Conservation (phyloP, 2,113 vertebrate species). For the Oceanites oceanicus region DNA sequence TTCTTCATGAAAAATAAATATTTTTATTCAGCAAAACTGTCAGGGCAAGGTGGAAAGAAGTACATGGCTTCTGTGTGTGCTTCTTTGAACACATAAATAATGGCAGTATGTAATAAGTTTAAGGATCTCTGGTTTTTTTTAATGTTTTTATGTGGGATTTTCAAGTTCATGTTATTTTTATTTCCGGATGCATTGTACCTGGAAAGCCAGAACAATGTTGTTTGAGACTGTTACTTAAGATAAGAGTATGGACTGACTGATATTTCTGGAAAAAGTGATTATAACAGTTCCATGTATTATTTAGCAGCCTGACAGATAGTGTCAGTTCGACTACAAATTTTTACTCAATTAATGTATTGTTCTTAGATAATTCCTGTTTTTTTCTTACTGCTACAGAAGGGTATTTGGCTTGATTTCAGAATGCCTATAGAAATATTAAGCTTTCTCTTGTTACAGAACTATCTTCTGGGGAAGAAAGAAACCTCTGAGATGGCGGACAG, state of each 20-base stretch:
- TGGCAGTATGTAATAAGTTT: background rate
- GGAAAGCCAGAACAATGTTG: background rate
- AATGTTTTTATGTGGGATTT: background rate
- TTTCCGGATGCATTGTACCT: background rate
- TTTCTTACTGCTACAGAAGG: background rate
- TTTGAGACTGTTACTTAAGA: background rate
- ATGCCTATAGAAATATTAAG: background rate
- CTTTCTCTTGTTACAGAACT: conserved; percentile 82
- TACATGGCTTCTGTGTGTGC: background rate
- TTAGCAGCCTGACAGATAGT: background rate
- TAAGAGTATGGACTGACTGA: background rate
- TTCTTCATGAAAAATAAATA: background rate
- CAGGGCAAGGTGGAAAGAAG: background rate
- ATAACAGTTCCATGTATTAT: background rate
- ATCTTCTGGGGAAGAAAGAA: conserved; percentile 94
- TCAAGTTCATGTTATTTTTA: background rate
- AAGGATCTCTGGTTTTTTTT: background rate
- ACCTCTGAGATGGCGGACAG: conserved; percentile 96
- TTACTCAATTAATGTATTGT: background rate
- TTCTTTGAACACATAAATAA: background rate
- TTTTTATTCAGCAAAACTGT: background rate
- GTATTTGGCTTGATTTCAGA: background rate
- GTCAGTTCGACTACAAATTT: background rate
- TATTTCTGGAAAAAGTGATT: background rate
- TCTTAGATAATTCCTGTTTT: background rate